These are phyloP conservation scores for Ophiodon elongatus DNA, from an alignment of 2,113 vertebrate genomes.

Conservation along the genomic window DNA sequence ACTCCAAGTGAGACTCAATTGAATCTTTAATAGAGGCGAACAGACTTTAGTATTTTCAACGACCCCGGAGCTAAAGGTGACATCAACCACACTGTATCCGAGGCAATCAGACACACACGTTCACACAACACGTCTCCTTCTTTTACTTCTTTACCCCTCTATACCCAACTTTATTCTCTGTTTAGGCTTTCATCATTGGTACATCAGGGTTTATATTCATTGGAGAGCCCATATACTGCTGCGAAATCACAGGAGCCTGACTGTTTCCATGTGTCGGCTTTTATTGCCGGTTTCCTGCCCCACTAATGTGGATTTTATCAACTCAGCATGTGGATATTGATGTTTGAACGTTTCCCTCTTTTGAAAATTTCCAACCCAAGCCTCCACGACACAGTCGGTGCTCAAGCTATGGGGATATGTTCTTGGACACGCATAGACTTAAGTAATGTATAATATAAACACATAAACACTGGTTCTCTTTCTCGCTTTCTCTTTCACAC, in stretches of 20 bases:
- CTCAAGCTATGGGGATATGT: slow-evolving; percentile 15
- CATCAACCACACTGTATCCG: slow-evolving; percentile 39
- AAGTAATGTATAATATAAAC: slow-evolving; percentile 34
- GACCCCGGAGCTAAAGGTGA: slow-evolving; percentile 16
- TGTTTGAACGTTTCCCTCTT: slow-evolving; percentile 60
- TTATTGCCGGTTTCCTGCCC: slow-evolving; percentile 78
- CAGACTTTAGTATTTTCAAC: slow-evolving; percentile 39
- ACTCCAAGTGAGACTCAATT: not conserved
- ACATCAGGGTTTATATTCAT: slow-evolving; percentile 73
- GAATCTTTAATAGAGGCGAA: not conserved
- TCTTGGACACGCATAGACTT: slow-evolving; percentile 36
- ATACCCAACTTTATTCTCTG: slow-evolving; percentile 49
- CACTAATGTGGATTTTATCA: slow-evolving; percentile 81
- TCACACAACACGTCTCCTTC: slow-evolving; percentile 31
- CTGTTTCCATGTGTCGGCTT: slow-evolving; percentile 81
- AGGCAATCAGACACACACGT: slow-evolving; percentile 43
- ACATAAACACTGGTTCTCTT: slow-evolving; percentile 40
- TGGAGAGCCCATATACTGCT: slow-evolving; percentile 70
- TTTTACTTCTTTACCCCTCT: slow-evolving; percentile 52
- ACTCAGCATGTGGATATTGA: slow-evolving; percentile 77
- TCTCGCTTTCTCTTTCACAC: not conserved
- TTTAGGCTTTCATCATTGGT: slow-evolving; percentile 74
- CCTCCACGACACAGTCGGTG: slow-evolving; percentile 41
- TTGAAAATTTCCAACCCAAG: slow-evolving; percentile 35
- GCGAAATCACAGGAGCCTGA: slow-evolving; percentile 78